Conservation (phyloP, 2,797 vertebrate genomes). For the Amblyopsis hoosieri region DNA sequence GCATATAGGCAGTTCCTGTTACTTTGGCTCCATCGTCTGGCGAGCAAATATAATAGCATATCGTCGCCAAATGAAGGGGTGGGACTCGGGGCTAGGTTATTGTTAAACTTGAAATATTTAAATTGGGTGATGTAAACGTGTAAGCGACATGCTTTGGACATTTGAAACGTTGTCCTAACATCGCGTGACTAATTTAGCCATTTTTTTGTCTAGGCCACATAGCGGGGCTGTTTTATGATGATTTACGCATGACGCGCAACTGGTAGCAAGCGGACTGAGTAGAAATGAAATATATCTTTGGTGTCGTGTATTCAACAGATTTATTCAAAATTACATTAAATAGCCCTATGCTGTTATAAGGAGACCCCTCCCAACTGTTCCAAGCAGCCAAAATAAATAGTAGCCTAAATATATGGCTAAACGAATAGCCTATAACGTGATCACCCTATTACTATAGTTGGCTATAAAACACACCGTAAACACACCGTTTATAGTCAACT, state of each 20-base stretch:
- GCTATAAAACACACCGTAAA: neutral
- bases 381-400: too few species aligned
- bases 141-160: conserved; percentile 41
- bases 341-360: too few species aligned
- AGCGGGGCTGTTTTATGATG: neutral
- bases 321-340: too few species aligned
- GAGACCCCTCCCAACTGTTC: too few species aligned
- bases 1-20: conserved; percentile 40
- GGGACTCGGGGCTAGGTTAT: conserved; percentile 49
- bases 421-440: too few species aligned
- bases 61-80: conserved; percentile 15
- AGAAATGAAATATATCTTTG: neutral
- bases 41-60: conserved; percentile 1
- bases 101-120: conserved; percentile 78
- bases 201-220: conserved; percentile 32
- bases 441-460: too few species aligned
- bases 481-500: too few species aligned
- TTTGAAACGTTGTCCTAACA: conserved; percentile 31
- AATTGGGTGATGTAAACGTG: conserved; percentile 75
- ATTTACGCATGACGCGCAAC: conserved; percentile 18
- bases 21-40: conserved; percentile 78
- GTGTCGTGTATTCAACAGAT: neutral
- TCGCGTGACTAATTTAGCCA: conserved; percentile 36
- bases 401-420: too few species aligned
- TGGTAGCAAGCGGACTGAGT: neutral